Conservation (phyloP, 2,888 invertebrate genomes). For the Physocephala rufipes region DNA sequence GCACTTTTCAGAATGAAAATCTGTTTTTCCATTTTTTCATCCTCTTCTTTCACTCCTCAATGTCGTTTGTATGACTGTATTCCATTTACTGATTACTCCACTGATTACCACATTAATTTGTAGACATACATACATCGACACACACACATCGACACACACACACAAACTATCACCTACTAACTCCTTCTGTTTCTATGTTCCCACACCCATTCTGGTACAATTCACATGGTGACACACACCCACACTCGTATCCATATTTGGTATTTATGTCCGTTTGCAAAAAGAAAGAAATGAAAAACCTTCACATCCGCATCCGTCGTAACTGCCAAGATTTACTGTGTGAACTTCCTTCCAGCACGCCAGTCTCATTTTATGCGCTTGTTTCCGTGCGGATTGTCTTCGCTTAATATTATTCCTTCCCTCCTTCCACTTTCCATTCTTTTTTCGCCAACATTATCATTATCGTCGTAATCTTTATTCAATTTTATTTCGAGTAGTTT, state of each 20-base stretch:
- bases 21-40: neutral
- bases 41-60: neutral
- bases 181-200: too few relatives aligned
- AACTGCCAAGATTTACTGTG: conserved; percentile 16
- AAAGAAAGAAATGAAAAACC: neutral
- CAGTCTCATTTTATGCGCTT: neutral
- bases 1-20: too few relatives aligned
- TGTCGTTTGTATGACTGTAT: neutral
- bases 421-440: conserved; percentile 3
- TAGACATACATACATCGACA: conserved; percentile 18
- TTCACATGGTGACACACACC: neutral
- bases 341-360: conserved; percentile 21
- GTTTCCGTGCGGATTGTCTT: too few relatives aligned
- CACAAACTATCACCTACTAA: neutral
- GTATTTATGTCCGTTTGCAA: too few relatives aligned
- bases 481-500: conserved; percentile 26
- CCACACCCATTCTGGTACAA: too few relatives aligned
- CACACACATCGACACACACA: conserved; percentile 16
- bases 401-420: neutral
- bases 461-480: neutral
- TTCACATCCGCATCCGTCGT: conserved; percentile 30
- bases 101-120: neutral
- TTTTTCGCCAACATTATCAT: neutral
- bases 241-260: neutral
- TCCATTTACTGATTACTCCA: neutral